Evolutionary conservation across 2,888 invertebrate genomes (phyloP).

Genomic region (Busseola fusca): DNA sequence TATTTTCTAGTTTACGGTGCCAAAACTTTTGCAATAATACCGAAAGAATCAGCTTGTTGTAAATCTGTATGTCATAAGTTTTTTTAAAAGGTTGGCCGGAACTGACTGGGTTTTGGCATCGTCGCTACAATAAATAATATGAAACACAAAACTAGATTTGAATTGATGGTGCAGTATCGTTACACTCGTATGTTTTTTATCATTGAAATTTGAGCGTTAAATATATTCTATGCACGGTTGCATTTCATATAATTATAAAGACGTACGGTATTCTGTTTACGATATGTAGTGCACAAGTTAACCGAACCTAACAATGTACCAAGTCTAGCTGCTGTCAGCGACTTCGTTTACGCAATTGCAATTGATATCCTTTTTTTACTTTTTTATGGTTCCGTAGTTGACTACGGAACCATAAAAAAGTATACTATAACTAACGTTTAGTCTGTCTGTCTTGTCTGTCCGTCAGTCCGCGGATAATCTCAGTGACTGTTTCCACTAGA

Average conservation of each 20-base stretch:
- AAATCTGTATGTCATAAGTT: conserved; percentile 41
- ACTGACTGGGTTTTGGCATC: conserved; percentile 44
- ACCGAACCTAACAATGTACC: not conserved
- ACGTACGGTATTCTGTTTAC: not conserved
- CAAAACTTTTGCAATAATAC: conserved; percentile 38
- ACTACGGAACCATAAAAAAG: no score
- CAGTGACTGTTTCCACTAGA: no score
- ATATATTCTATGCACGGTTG: not conserved
- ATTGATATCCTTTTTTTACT: no score
- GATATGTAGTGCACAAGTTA: not conserved
- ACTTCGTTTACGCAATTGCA: no score
- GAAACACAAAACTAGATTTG: conserved; percentile 17
- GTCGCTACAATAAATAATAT: conserved; percentile 36
- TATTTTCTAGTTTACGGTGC: conserved; percentile 39
- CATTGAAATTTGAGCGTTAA: not conserved
- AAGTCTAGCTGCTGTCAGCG: no score
- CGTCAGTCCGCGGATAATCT: no score
- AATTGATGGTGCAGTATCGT: conserved; percentile 8
- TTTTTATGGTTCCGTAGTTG: no score
- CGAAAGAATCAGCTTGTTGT: conserved; percentile 42
- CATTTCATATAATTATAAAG: not conserved
- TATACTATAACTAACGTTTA: no score
- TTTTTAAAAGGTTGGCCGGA: conserved; percentile 41
- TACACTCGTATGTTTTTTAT: not conserved
- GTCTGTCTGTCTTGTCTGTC: no score